Evolutionary conservation across 2,113 vertebrate genomes (phyloP).

Genomic region (Gymnorhina tibicen): DNA sequence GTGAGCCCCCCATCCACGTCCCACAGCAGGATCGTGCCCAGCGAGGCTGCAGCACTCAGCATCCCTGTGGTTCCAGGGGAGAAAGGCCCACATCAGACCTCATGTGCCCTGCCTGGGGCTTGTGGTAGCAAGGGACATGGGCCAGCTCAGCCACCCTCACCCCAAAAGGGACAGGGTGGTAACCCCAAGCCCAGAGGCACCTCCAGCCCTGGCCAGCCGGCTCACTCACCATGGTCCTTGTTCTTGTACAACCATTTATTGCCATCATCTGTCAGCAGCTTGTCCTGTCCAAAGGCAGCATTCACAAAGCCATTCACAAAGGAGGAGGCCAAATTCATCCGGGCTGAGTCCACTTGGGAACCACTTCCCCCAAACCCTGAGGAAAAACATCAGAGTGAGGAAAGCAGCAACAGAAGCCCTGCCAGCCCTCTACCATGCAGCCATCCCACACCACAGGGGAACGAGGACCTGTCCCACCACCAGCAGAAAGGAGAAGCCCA

Average conservation of each 20-base stretch:
- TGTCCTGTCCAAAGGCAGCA: constrained; percentile 96
- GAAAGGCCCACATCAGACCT: not conserved
- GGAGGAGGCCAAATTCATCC: constrained; percentile 97
- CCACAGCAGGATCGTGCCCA: constrained; percentile 96
- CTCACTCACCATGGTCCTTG: constrained; percentile 90
- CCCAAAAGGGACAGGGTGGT: not conserved
- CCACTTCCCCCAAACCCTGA: constrained; percentile 94
- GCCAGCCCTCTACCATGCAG: not conserved
- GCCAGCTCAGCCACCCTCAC: not conserved
- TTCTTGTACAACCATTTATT: constrained; percentile 99
- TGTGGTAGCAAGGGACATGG: not conserved
- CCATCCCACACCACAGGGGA: rapidly evolving
- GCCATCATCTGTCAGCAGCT: constrained; percentile 95
- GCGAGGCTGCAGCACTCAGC: constrained; percentile 94
- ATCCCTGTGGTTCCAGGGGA: constrained; percentile 79
- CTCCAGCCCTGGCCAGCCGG: not conserved
- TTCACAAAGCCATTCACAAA: constrained; percentile 99
- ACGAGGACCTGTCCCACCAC: not conserved
- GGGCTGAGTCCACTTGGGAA: constrained; percentile 96
- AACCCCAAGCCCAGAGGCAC: not conserved
- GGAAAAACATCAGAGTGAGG: not conserved
- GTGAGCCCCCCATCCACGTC: constrained; percentile 97
- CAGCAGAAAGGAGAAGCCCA: not conserved
- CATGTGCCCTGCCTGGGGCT: not conserved
- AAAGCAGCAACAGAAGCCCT: not conserved